phyloP scores from a whole-genome alignment of 1,140 invertebrate genomes.

The Pseudachorutes palmiensis region DNA sequence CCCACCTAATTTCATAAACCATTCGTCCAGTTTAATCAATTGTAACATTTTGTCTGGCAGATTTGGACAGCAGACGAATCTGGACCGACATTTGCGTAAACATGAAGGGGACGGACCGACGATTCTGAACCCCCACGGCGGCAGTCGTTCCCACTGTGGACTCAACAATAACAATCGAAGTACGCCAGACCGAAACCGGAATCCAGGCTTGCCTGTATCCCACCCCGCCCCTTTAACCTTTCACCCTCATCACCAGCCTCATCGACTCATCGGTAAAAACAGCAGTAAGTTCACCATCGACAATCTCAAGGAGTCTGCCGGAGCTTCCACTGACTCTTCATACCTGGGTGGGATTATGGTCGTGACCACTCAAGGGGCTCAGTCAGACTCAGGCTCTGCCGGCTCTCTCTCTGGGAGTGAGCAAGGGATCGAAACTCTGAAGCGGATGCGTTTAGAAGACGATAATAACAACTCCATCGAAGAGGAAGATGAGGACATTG shows the following conservation, averaged over 20 bases:
- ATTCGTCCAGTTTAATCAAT: no score
- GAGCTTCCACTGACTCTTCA: conserved; percentile 85
- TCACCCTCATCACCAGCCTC: no score
- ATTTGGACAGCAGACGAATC: conserved; percentile 62
- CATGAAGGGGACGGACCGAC: conserved; percentile 84
- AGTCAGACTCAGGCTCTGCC: conserved; percentile 25
- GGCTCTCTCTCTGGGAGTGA: conserved; percentile 12
- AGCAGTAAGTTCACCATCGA: conserved; percentile 21
- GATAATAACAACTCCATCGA: conserved; percentile 37
- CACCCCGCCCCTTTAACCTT: conserved; percentile 8
- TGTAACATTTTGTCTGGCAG: no score
- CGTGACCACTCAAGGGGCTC: conserved; percentile 58
- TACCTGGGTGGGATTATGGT: conserved; percentile 67
- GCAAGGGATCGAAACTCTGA: conserved; percentile 26
- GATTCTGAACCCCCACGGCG: conserved; percentile 55
- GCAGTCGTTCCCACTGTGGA: conserved; percentile 20
- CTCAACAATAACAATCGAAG: conserved; percentile 30
- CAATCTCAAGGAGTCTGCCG: conserved; percentile 42
- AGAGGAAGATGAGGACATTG: conserved; percentile 40
- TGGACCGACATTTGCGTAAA: conserved; percentile 93
- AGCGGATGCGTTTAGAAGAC: conserved; percentile 36
- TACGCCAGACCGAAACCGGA: conserved; percentile 42
- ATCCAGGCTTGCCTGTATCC: conserved; percentile 15
- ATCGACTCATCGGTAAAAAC: conserved; percentile 44
- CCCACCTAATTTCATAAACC: no score